Evolutionary conservation across 2,888 invertebrate species (phyloP).

Genomic region (Amblyjoppa fuscipennis): DNA sequence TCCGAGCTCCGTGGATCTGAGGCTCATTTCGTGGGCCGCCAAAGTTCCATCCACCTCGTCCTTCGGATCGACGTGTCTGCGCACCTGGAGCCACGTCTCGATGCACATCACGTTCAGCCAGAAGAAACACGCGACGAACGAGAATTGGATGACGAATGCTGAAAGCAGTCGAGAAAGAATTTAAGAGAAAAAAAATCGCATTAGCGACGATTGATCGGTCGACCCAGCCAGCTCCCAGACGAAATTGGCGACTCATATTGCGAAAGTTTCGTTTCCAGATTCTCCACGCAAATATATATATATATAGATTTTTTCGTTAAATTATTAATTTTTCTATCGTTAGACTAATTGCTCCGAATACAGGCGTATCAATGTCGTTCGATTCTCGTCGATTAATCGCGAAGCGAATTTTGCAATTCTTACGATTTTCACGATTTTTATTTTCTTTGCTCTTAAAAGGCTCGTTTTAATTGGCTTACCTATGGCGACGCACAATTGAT

Average conservation of each 20-base stretch:
- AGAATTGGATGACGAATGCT: conserved; percentile 89
- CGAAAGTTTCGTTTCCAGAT: not conserved
- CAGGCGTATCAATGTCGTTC: not conserved
- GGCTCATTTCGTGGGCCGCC: not conserved
- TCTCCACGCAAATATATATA: not conserved
- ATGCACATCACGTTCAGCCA: conserved; percentile 90
- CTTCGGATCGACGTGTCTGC: conserved; percentile 72
- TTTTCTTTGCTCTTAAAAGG: conserved; percentile 18
- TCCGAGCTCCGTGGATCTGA: conserved; percentile 27
- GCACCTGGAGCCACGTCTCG: conserved; percentile 88
- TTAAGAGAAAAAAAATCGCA: not conserved
- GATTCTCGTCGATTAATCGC: not conserved
- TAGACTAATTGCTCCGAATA: not conserved
- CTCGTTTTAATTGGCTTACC: conserved; percentile 72
- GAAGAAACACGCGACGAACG: conserved; percentile 89
- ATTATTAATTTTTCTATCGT: no score
- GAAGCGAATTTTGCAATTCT: not conserved
- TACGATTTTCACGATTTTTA: not conserved
- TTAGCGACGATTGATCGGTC: not conserved
- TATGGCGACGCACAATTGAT: conserved; percentile 85
- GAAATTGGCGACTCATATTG: not conserved
- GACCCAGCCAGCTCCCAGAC: not conserved
- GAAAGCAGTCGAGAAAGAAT: conserved; percentile 76
- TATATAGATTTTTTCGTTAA: no score
- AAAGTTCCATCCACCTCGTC: conserved; percentile 51